Conservation (phyloP, 1,140 invertebrate genomes). For the Eueides isabella region DNA sequence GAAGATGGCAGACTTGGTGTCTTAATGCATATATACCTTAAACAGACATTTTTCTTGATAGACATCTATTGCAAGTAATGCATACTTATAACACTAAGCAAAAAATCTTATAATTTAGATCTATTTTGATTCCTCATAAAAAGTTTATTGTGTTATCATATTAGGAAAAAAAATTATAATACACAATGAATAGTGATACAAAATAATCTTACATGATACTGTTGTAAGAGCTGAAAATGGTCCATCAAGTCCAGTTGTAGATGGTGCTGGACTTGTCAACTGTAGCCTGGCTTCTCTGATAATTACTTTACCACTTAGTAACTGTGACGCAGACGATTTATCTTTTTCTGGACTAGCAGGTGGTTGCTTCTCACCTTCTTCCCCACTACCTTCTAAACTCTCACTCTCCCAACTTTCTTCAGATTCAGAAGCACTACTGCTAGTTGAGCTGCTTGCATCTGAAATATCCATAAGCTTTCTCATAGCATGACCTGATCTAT, state of each 20-base stretch:
- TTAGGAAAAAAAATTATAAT: no score
- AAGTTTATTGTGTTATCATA: no score
- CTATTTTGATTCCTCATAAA: no score
- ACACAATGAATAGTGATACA: neutral
- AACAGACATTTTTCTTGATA: no score
- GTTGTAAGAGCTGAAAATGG: conserved; percentile 84
- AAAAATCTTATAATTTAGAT: no score
- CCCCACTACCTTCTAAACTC: conserved; percentile 79
- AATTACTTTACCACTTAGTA: conserved; percentile 86
- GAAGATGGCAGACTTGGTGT: no score
- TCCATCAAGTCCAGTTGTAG: conserved; percentile 83
- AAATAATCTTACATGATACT: conserved; percentile 62
- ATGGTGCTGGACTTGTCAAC: conserved; percentile 82
- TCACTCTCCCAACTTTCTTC: conserved; percentile 82
- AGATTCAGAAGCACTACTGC: conserved; percentile 76
- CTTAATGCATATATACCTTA: no score
- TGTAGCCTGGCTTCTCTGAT: conserved; percentile 87
- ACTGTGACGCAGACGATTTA: conserved; percentile 77
- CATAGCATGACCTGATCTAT: conserved; percentile 72
- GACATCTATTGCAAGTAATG: no score
- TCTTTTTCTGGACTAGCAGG: conserved; percentile 76
- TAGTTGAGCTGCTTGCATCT: conserved; percentile 75
- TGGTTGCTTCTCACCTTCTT: conserved; percentile 74
- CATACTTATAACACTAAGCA: no score
- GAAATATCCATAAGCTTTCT: conserved; percentile 76